phyloP scores from a whole-genome alignment of 1,140 invertebrate genomes.

The Microplitis mediator region DNA sequence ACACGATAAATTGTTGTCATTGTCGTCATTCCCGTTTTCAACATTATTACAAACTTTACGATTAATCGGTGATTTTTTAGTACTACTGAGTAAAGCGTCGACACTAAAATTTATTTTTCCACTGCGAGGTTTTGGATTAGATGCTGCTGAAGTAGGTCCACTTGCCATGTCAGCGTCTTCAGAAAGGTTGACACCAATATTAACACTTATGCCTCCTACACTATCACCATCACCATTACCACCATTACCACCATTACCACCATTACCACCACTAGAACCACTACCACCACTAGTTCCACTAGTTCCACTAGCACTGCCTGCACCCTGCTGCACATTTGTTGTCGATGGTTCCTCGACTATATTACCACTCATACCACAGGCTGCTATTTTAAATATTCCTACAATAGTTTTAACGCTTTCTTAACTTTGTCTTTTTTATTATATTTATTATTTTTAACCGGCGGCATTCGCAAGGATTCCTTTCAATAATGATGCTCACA shows the following conservation, averaged over 20 bases:
- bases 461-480: background rate
- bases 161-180: constrained; percentile 57
- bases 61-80: constrained; percentile 47
- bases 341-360: too few species aligned
- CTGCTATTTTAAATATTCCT: too few species aligned
- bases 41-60: background rate
- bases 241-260: background rate
- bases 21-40: constrained; percentile 11
- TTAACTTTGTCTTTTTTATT: too few species aligned
- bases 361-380: too few species aligned
- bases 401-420: too few species aligned
- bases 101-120: constrained; percentile 62
- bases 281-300: too few species aligned
- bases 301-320: too few species aligned
- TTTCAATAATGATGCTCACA: too few species aligned
- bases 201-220: constrained; percentile 28
- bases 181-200: constrained; percentile 38
- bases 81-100: constrained; percentile 56
- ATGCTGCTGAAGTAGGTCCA: constrained; percentile 50
- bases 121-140: constrained; percentile 55
- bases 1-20: constrained; percentile 16
- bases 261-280: background rate
- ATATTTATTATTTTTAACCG: background rate
- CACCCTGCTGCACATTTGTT: background rate
- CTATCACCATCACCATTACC: constrained; percentile 43